Conservation (phyloP, 2,888 invertebrate genomes). For the Plagiodera versicolora region DNA sequence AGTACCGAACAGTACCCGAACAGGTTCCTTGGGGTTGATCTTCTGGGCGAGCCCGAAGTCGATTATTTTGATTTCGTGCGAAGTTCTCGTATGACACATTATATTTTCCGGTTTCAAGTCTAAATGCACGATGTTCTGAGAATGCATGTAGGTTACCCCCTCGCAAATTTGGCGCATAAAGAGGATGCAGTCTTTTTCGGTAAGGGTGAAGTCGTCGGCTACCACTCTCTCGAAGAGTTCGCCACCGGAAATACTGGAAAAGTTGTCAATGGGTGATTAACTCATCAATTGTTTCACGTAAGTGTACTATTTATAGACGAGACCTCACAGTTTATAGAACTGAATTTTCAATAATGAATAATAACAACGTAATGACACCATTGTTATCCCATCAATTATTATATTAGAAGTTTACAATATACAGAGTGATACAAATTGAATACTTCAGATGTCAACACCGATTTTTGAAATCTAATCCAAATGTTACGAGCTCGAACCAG, state of each 20-base stretch:
- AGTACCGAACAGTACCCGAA: slow-evolving; percentile 77
- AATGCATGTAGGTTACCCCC: slow-evolving; percentile 88
- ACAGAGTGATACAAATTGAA: no score
- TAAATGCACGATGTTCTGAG: slow-evolving; percentile 79
- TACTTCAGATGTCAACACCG: no score
- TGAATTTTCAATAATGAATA: no score
- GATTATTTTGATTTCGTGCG: slow-evolving; percentile 87
- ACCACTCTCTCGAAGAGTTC: slow-evolving; percentile 93
- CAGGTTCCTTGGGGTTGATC: slow-evolving; percentile 66
- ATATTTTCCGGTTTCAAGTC: slow-evolving; percentile 97
- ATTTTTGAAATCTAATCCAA: no score
- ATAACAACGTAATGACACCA: no score
- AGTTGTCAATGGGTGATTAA: not conserved
- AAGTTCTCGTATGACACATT: slow-evolving; percentile 83
- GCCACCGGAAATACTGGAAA: slow-evolving; percentile 83
- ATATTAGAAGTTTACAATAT: no score
- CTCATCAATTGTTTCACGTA: no score
- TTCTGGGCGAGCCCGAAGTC: slow-evolving; percentile 90
- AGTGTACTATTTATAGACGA: no score
- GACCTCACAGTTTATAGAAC: no score
- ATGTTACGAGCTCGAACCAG: no score
- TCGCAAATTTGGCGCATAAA: slow-evolving; percentile 92
- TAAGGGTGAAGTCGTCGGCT: slow-evolving; percentile 88
- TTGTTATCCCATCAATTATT: no score
- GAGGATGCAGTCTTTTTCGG: slow-evolving; percentile 82